These are phyloP conservation scores for Neotoma lepida DNA, from an alignment of 2,113 vertebrate species.

Conservation along the genomic window DNA sequence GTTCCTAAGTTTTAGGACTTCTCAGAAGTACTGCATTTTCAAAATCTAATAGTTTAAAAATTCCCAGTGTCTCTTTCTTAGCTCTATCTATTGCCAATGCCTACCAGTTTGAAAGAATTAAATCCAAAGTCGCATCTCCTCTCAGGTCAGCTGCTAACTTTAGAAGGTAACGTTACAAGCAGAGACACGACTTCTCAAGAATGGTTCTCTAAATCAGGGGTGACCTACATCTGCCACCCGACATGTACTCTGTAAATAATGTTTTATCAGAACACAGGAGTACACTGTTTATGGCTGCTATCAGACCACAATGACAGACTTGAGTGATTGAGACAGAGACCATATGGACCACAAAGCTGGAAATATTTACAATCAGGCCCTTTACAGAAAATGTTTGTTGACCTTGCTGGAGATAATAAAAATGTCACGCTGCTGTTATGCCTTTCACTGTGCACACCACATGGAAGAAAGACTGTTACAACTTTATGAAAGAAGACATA, in stretches of 20 bases:
- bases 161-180: neutral
- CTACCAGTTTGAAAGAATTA: conserved; percentile 1
- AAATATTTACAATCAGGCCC: conserved; percentile 28
- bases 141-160: neutral
- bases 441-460: neutral
- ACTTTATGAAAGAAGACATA: neutral
- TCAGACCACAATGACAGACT: neutral
- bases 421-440: neutral
- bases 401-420: conserved; percentile 1
- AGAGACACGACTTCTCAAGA: conserved; percentile 22
- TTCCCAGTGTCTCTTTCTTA: neutral
- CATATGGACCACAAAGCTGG: conserved; percentile 18
- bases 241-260: conserved; percentile 35
- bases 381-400: conserved; percentile 45
- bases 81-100: neutral
- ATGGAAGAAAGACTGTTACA: neutral
- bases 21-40: neutral
- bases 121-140: neutral
- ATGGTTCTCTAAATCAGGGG: neutral
- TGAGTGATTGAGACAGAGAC: conserved; percentile 3
- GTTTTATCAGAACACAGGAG: neutral
- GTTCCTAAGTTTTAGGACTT: neutral
- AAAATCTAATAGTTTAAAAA: neutral
- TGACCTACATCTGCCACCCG: neutral
- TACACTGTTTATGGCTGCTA: neutral